Evolutionary conservation across 1,140 invertebrate species (phyloP).

Genomic region (Apis florea): DNA sequence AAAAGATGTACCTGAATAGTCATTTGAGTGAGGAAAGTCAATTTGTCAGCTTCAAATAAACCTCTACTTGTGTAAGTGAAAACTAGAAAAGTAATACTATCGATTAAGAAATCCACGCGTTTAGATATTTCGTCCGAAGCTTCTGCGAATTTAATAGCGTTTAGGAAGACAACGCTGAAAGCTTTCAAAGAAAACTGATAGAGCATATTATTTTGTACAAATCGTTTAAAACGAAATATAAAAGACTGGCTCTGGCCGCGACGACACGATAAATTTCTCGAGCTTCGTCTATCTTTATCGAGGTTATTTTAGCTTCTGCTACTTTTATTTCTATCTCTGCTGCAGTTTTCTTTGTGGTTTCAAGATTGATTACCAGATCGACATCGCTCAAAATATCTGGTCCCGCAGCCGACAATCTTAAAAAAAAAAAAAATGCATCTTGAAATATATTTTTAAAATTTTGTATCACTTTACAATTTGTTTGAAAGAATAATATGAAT

Average conservation of each 20-base stretch:
- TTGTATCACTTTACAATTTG: background rate
- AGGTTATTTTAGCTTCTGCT: conserved; percentile 91
- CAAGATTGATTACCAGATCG: conserved; percentile 94
- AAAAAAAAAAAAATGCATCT: background rate
- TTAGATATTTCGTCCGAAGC: conserved; percentile 85
- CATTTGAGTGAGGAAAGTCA: conserved; percentile 95
- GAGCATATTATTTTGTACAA: conserved; percentile 95
- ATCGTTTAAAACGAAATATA: conserved; percentile 97
- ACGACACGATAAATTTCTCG: conserved; percentile 93
- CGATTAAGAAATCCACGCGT: conserved; percentile 90
- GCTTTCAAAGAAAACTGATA: conserved; percentile 98
- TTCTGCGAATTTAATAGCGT: conserved; percentile 88
- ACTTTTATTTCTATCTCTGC: conserved; percentile 94
- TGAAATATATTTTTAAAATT: background rate
- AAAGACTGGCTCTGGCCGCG: conserved; percentile 91
- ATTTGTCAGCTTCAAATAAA: conserved; percentile 95
- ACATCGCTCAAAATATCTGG: conserved; percentile 95
- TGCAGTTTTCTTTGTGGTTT: conserved; percentile 95
- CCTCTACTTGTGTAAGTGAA: conserved; percentile 94
- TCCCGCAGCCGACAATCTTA: conserved; percentile 91
- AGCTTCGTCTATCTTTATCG: conserved; percentile 93
- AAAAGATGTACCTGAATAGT: conserved; percentile 85
- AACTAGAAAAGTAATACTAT: conserved; percentile 93
- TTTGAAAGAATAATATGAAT: background rate
- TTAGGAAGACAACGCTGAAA: conserved; percentile 95